Conservation (phyloP, 2,113 vertebrate species). For the Corynorhinus townsendii region DNA sequence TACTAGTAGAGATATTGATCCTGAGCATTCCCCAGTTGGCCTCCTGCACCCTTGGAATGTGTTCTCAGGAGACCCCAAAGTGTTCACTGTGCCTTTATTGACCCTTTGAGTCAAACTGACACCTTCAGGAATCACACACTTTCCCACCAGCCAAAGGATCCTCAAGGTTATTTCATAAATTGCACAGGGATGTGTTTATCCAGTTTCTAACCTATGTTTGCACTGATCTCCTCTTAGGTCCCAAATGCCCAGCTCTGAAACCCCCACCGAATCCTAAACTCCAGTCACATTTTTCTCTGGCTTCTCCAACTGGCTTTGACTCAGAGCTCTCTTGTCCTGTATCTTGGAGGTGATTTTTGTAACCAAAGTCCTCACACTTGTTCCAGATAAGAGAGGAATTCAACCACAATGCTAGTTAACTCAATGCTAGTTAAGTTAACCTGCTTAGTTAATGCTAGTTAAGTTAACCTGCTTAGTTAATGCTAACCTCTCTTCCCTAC, state of each 20-base stretch:
- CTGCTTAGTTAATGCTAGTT: neutral
- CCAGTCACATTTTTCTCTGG: neutral
- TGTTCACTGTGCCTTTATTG: neutral
- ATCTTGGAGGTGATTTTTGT: neutral
- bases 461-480: neutral
- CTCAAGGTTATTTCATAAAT: neutral
- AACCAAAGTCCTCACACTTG: neutral
- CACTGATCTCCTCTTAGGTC: neutral
- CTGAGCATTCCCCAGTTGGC: fast-evolving
- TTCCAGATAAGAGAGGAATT: neutral
- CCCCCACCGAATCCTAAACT: neutral
- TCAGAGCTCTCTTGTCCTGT: neutral
- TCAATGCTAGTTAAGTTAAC: neutral
- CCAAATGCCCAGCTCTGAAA: neutral
- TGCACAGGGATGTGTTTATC: neutral
- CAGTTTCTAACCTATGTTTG: neutral
- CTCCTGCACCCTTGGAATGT: neutral
- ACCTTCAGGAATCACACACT: neutral
- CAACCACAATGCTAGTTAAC: neutral
- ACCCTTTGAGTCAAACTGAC: neutral
- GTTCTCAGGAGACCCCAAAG: neutral
- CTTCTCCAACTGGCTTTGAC: neutral
- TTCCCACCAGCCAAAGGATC: neutral
- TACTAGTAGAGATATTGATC: neutral
- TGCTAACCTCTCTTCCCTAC: neutral